Evolutionary conservation across 30 jellyfish, hydroid and myxozoan genomes (phyloP), one percentile per base, ranked within the genome.

Genomic region (Phacellophora camtschatica): DNA sequence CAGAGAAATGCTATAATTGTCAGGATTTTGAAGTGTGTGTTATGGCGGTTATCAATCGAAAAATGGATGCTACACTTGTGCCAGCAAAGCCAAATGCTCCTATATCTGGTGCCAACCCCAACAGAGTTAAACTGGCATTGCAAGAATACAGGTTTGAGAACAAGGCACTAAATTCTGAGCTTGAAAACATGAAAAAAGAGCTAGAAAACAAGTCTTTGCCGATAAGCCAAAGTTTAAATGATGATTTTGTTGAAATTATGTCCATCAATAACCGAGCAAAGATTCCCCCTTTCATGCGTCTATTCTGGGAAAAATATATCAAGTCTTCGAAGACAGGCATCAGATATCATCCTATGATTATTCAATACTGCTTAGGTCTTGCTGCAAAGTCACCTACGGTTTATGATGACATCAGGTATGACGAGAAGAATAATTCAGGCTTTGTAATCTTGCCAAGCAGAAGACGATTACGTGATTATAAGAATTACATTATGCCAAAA

Each of bases 381-480:
- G 96, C 96, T 13, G 85, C 80, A n/a, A 85, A 74, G 49, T 85
- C 96, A 2, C 83, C 95, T 10, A 65, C 87, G 25, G 77, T 39
- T 49, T 74, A 85, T 74, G 96, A 85, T 53, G 95, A 75, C 2
- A 65, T 85, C 0, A 58, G 94, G 25, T 85, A 50, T 24, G 65
- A 74, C 37, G 96, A 85, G 56, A 64, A 85, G 54, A 54, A 63
- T 0, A 53, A 48, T 24, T 33, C 87, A 5, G 96, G 94, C 22
- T 63, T 85, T 46, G 12, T 76, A 12, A 37, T 73, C 34, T 24
- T 84, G 23, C 94, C 95, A 5, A 74, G 93, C 41, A 45, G 87
- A 1, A 85, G 94, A 67, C 64, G 93, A 20, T 50, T 83, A 33
- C 57, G 74, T 5, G 95, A 85, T 50, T n/a, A n/a, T n/a, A n/a